Conservation (phyloP, 2,888 invertebrate genomes). For the Ochlodes sylvanus region DNA sequence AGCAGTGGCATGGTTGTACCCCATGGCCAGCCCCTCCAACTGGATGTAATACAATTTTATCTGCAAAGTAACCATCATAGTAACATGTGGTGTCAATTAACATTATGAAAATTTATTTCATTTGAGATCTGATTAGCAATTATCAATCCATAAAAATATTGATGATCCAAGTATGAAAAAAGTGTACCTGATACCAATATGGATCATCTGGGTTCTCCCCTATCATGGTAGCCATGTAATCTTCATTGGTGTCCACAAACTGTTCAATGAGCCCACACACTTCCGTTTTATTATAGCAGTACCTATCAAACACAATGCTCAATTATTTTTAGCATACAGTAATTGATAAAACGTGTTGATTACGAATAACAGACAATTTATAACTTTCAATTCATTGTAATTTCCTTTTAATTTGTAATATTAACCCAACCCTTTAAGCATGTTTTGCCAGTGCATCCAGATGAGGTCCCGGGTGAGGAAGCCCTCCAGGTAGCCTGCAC, state of each 20-base stretch:
- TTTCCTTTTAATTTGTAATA: too few relatives aligned
- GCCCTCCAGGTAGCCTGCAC: conserved; percentile 88
- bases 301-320: conserved; percentile 52
- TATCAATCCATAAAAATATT: too few relatives aligned
- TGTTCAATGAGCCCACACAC: conserved; percentile 82
- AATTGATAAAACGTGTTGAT: too few relatives aligned
- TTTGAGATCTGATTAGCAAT: too few relatives aligned
- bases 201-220: conserved; percentile 64
- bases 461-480: conserved; percentile 85
- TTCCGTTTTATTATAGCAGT: conserved; percentile 81
- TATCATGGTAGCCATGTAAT: conserved; percentile 83
- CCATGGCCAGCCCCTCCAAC: conserved; percentile 85
- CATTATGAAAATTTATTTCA: too few relatives aligned
- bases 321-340: too few relatives aligned
- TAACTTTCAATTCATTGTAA: too few relatives aligned
- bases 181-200: conserved; percentile 88
- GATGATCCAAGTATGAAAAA: too few relatives aligned
- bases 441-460: conserved; percentile 87
- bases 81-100: too few relatives aligned
- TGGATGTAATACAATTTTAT: conserved; percentile 85
- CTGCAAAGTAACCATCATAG: conserved; percentile 64
- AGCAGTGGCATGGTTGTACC: conserved; percentile 78
- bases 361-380: too few relatives aligned
- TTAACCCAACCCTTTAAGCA: conserved; percentile 74
- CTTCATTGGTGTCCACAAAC: conserved; percentile 83